These are phyloP conservation scores for Aleiodes testaceus DNA, from an alignment of 2,888 invertebrate genomes.

Conservation along the genomic window DNA sequence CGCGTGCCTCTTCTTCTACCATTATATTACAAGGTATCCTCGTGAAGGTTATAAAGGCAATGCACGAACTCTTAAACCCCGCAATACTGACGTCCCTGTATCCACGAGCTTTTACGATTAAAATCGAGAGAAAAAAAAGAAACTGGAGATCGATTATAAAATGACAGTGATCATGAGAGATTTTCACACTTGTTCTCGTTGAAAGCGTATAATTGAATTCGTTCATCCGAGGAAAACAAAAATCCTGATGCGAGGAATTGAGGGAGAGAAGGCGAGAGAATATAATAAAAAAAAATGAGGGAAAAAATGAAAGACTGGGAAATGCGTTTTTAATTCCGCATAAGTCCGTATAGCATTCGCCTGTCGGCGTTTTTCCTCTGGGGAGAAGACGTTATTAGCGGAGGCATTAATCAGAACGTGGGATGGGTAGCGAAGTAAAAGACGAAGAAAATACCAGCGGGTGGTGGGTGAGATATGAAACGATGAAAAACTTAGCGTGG, in stretches of 20 bases:
- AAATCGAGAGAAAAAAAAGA: slow-evolving; percentile 15
- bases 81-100: slow-evolving; percentile 2
- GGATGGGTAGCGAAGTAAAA: slow-evolving; percentile 38
- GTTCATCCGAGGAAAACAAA: slow-evolving; percentile 25
- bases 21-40: slow-evolving; percentile 41
- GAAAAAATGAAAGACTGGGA: slow-evolving; percentile 3
- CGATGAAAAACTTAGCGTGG: slow-evolving; percentile 54
- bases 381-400: slow-evolving; percentile 71
- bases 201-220: background rate
- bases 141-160: slow-evolving; percentile 20
- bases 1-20: slow-evolving; percentile 26
- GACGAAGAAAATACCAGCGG: slow-evolving; percentile 13
- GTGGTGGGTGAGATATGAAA: slow-evolving; percentile 60
- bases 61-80: slow-evolving; percentile 40
- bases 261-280: background rate
- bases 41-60: slow-evolving; percentile 45
- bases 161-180: background rate
- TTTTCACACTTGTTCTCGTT: too few species aligned
- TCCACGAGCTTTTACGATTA: slow-evolving; percentile 11
- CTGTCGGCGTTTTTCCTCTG: slow-evolving; percentile 54
- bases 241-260: background rate
- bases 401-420: slow-evolving; percentile 69
- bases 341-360: slow-evolving; percentile 60
- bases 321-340: slow-evolving; percentile 70
- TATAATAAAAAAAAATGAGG: background rate